Evolutionary conservation across 1,140 invertebrate species (phyloP), one percentile per base, ranked within the genome.

Genomic region (Drosophila teissieri): DNA sequence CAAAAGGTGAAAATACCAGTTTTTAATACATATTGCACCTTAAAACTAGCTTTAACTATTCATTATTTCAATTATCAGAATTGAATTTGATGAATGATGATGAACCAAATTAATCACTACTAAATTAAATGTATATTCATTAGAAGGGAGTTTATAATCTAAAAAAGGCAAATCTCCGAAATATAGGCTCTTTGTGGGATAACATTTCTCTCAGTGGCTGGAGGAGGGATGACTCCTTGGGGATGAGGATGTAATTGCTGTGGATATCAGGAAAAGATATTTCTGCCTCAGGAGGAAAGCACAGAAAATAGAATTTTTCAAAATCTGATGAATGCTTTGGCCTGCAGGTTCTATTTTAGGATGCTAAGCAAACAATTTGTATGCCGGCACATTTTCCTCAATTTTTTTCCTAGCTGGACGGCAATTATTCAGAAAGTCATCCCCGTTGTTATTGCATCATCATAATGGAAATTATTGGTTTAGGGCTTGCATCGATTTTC

Each of bases 381-480:
- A 73, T 73, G 46, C 69, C 10, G 45, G 17, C 11, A 8, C 15
- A 27, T 24, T 19, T 44, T 37, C 37, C 36, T 14, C 17, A 3
- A 24, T n/a, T 11, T 17, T 24, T 2, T 14, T 6, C 15, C 17
- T 8, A 15, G 54, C 27, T 24, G 34, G 64, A 64, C 57, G 48
- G 67, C 67, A 70, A 70, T 70, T 70, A 70, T 70, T 70, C 37
- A 51, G 36, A 57, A 48, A 70, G 44, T 40, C 64, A 70, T 57
- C 27, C 11, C 17, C 39, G 51, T 70, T 70, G 51, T 70, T 70
- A 70, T 70, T 69, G 67, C 67, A 70, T 70, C 67, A 69, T 70
- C 67, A 69, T 45, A 64, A 70, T 57, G 65, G 40, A 70, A 70
- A 70, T 70, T 34, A 70, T 73, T 73, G 69, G 67, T 51, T 72